Conservation (phyloP, 2,888 invertebrate genomes). For the Tipula vernalis region DNA sequence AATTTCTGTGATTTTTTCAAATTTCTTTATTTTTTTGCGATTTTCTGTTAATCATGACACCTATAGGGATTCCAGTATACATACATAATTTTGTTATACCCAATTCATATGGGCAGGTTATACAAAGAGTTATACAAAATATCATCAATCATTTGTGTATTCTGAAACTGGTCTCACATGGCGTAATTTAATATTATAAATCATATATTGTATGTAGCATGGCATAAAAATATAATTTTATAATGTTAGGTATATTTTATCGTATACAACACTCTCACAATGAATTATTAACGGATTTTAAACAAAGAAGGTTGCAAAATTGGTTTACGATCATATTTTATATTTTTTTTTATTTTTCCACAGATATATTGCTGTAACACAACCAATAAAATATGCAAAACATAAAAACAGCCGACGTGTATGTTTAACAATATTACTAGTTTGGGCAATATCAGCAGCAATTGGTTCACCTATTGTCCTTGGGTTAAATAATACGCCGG, state of each 20-base stretch:
- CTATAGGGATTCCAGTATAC: not conserved
- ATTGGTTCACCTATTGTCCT: constrained; percentile 94
- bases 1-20: not conserved
- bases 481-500: constrained; percentile 88
- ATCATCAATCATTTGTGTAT: not conserved
- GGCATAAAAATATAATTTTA: not conserved
- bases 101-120: not conserved
- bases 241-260: not conserved
- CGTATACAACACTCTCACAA: not conserved
- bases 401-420: constrained; percentile 94
- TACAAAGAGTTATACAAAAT: not conserved
- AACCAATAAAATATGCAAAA: constrained; percentile 97
- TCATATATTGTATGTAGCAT: not conserved
- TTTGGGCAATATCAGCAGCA: constrained; percentile 90
- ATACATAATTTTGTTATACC: not conserved
- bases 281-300: not conserved
- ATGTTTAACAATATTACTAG: constrained; percentile 85
- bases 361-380: constrained; percentile 98
- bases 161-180: not conserved
- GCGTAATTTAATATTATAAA: not conserved
- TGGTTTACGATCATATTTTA: not conserved
- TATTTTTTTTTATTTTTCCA: constrained; percentile 42
- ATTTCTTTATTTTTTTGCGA: not conserved
- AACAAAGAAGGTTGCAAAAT: not conserved
- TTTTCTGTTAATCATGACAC: not conserved